phyloP scores from a whole-genome alignment of 2,113 vertebrate species.

The Menura novaehollandiae region DNA sequence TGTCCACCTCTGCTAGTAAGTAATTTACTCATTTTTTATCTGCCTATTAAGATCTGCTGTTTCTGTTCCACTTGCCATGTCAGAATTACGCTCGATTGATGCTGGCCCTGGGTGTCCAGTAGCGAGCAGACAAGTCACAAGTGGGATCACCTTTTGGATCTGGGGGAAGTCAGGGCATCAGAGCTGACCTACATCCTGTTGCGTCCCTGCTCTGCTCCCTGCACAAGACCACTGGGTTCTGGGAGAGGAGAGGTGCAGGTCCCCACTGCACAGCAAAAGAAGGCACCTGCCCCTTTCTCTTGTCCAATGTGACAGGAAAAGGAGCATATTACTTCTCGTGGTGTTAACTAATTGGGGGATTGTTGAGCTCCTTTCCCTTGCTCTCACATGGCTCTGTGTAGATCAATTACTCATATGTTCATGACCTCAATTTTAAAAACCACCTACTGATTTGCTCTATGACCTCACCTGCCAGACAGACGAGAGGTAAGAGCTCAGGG shows the following conservation, averaged over 20 bases:
- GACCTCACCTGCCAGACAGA: background rate
- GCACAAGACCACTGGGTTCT: rapidly evolving
- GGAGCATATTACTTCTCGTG: background rate
- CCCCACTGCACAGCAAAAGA: background rate
- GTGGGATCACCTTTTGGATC: background rate
- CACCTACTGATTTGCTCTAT: background rate
- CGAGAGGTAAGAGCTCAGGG: background rate
- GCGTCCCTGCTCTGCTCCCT: background rate
- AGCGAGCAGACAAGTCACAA: background rate
- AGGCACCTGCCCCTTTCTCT: background rate
- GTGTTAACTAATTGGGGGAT: background rate
- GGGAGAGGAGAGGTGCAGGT: background rate
- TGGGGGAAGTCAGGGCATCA: background rate
- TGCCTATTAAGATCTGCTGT: background rate
- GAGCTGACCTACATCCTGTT: background rate
- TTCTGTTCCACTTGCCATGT: background rate
- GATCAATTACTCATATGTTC: background rate
- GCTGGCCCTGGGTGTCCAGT: background rate
- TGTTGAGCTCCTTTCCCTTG: background rate
- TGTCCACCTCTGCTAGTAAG: too few species aligned
- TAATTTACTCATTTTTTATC: background rate
- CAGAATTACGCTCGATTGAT: too few species aligned
- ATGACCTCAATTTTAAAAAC: background rate
- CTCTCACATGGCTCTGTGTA: background rate
- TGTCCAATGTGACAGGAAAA: background rate